Conservation (phyloP, 2,113 vertebrate species). For the Gallinago media region DNA sequence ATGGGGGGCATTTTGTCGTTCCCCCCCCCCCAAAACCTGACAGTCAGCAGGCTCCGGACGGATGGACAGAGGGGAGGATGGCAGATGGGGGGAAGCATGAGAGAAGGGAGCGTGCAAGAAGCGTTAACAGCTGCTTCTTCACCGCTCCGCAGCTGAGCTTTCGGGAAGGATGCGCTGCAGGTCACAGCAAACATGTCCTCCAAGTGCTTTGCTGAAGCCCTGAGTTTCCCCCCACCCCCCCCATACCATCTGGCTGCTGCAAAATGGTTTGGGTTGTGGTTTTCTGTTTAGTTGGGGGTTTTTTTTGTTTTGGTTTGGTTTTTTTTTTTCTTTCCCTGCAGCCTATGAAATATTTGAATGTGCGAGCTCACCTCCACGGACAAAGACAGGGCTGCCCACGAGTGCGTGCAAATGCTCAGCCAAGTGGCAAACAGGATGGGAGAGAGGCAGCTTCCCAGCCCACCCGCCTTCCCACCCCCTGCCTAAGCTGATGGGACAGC, state of each 20-base stretch:
- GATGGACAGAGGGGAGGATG: neutral
- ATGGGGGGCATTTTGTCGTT: neutral
- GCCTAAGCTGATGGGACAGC: neutral
- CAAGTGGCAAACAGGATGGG: neutral
- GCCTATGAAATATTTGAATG: neutral
- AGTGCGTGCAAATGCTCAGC: neutral
- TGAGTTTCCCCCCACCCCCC: neutral
- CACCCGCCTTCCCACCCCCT: neutral
- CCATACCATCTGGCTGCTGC: constrained; percentile 1
- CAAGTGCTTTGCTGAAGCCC: neutral
- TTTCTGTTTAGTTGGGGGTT: too few relatives aligned
- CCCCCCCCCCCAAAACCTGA: neutral
- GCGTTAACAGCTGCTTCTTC: constrained; percentile 16
- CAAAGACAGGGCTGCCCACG: neutral
- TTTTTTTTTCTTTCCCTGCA: neutral
- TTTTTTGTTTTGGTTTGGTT: neutral
- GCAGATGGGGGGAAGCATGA: neutral
- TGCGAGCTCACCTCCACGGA: neutral
- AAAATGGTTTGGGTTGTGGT: neutral
- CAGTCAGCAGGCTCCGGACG: neutral
- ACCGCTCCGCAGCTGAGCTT: neutral
- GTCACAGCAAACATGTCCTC: neutral
- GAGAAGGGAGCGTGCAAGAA: neutral
- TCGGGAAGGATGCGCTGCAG: neutral
- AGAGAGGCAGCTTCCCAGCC: neutral